phyloP scores from a whole-genome alignment of 2,888 invertebrate genomes.

The Hylaea fasciaria region DNA sequence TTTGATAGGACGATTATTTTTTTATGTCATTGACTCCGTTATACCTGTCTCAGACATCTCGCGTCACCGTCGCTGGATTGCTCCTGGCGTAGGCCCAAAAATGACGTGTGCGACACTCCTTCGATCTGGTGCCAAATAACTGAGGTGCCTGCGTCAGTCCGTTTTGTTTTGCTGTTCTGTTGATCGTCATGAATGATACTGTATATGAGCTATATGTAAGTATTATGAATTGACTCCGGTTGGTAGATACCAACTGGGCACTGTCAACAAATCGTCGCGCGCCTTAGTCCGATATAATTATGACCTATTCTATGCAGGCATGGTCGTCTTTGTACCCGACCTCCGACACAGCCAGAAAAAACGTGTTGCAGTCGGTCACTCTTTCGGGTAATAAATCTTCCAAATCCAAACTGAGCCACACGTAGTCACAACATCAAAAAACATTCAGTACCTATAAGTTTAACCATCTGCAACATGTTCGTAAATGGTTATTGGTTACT shows the following conservation, averaged over 20 bases:
- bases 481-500: constrained; percentile 1
- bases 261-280: no score
- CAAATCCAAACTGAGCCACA: no score
- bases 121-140: constrained; percentile 46
- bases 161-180: neutral
- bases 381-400: no score
- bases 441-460: neutral
- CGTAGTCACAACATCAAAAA: neutral
- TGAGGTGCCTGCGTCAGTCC: constrained; percentile 8
- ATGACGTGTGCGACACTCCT: constrained; percentile 55
- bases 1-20: no score
- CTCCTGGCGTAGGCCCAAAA: constrained; percentile 27
- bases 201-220: neutral
- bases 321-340: no score
- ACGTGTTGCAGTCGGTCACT: no score
- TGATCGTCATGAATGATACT: neutral
- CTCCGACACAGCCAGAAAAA: neutral
- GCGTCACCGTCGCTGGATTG: no score
- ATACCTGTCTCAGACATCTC: neutral
- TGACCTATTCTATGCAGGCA: no score
- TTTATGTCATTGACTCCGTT: no score
- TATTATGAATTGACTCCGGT: no score
- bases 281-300: no score
- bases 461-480: neutral
- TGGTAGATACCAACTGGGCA: no score